Evolutionary conservation across 1,140 invertebrate species (phyloP).

Genomic region (Aricia agestis): DNA sequence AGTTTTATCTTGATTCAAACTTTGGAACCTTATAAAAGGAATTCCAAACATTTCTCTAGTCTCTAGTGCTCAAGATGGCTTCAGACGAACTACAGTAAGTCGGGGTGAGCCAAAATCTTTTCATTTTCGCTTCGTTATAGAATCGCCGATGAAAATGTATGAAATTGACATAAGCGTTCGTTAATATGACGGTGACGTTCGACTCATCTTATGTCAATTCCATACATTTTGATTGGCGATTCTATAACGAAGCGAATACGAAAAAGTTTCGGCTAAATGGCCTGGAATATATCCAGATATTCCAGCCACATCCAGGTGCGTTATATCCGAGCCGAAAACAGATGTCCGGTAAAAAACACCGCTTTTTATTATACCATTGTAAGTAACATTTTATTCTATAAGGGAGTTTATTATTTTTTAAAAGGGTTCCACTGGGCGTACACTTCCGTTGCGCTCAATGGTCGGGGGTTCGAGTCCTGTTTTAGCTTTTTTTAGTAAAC

Average conservation of each 20-base stretch:
- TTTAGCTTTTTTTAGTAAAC: conserved; percentile 46
- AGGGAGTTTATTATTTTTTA: conserved; percentile 55
- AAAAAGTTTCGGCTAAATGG: too few relatives aligned
- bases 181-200: too few relatives aligned
- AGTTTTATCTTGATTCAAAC: background rate
- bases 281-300: background rate
- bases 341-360: conserved; percentile 35
- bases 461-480: conserved; percentile 32
- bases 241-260: too few relatives aligned
- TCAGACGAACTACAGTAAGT: background rate
- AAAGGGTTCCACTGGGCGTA: conserved; percentile 57
- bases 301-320: background rate
- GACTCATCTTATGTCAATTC: too few relatives aligned
- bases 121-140: too few relatives aligned
- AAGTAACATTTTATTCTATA: conserved; percentile 26
- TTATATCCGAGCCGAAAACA: conserved; percentile 26
- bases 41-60: too few relatives aligned
- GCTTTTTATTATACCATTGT: conserved; percentile 42
- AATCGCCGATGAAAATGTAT: too few relatives aligned
- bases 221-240: too few relatives aligned
- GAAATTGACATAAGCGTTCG: too few relatives aligned
- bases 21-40: background rate
- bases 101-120: too few relatives aligned
- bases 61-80: background rate
- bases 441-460: conserved; percentile 45